Evolutionary conservation across 2,113 vertebrate genomes (phyloP).

Genomic region (Colinus virginianus): DNA sequence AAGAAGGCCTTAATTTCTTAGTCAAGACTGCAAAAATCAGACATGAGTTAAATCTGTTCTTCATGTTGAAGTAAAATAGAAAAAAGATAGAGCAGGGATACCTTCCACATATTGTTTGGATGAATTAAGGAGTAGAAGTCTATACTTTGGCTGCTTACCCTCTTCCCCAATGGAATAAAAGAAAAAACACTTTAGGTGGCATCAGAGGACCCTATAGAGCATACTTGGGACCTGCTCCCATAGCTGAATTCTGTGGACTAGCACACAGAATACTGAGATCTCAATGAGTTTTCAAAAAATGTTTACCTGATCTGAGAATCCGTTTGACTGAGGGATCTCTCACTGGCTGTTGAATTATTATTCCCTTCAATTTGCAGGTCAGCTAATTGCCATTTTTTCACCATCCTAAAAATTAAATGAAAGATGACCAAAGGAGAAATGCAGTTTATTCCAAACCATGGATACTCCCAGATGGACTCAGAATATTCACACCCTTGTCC

Average conservation of each 20-base stretch:
- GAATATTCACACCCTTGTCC: not conserved
- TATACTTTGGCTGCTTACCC: not conserved
- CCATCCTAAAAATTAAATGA: not conserved
- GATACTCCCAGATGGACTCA: not conserved
- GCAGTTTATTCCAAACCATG: not conserved
- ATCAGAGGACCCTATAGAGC: not conserved
- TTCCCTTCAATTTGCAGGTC: not conserved
- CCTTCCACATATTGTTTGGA: not conserved
- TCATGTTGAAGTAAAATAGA: not conserved
- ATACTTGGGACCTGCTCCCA: not conserved
- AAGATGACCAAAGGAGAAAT: not conserved
- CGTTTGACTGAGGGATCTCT: not conserved
- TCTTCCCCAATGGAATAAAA: not conserved
- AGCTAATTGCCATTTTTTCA: not conserved
- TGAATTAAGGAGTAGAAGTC: not conserved
- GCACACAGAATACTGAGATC: not conserved
- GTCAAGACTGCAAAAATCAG: not conserved
- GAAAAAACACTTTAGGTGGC: not conserved
- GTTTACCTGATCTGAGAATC: not conserved
- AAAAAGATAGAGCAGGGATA: not conserved
- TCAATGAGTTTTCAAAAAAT: not conserved
- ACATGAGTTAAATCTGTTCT: not conserved
- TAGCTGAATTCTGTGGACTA: not conserved
- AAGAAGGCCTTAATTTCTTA: not conserved
- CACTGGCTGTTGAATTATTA: not conserved